These are phyloP conservation scores for Apodemia arnacis DNA, from an alignment of 2,888 invertebrate species.

Conservation along the genomic window DNA sequence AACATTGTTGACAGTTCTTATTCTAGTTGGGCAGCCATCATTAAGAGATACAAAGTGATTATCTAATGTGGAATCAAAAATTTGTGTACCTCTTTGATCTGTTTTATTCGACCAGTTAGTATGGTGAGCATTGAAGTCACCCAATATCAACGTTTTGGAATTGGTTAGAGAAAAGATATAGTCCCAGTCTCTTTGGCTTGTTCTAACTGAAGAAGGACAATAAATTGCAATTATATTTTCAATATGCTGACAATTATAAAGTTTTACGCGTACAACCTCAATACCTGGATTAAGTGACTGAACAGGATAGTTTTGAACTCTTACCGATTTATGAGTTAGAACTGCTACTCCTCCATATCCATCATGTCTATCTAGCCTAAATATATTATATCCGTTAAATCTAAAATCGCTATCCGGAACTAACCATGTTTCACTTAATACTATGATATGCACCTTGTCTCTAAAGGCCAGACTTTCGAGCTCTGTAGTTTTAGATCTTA, in stretches of 20 bases:
- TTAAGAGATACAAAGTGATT: not conserved
- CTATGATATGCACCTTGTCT: not conserved
- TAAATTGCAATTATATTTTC: slow-evolving; percentile 7
- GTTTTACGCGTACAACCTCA: not conserved
- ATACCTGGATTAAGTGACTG: not conserved
- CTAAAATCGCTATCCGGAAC: not conserved
- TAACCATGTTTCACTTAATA: not conserved
- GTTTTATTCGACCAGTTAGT: slow-evolving; percentile 16
- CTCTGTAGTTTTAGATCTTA: not conserved
- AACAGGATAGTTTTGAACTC: not conserved
- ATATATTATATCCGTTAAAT: not conserved
- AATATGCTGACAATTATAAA: not conserved
- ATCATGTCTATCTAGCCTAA: not conserved
- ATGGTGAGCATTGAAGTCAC: slow-evolving; percentile 11
- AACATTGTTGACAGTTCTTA: not conserved
- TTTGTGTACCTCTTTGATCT: slow-evolving; percentile 38
- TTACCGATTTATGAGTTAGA: not conserved
- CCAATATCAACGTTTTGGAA: slow-evolving; percentile 7
- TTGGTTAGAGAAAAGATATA: not conserved
- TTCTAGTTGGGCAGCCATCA: slow-evolving; percentile 20
- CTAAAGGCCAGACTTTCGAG: not conserved
- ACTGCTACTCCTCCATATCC: not conserved
- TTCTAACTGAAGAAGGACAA: slow-evolving; percentile 4
- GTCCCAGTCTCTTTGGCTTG: slow-evolving; percentile 2
- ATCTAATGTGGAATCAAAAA: not conserved